A percentile compares a stretch with the other conserved stretches of the same genome.
phyloP scores from a whole-genome alignment of 2,797 vertebrate species.

The Aulostomus chinensis region DNA sequence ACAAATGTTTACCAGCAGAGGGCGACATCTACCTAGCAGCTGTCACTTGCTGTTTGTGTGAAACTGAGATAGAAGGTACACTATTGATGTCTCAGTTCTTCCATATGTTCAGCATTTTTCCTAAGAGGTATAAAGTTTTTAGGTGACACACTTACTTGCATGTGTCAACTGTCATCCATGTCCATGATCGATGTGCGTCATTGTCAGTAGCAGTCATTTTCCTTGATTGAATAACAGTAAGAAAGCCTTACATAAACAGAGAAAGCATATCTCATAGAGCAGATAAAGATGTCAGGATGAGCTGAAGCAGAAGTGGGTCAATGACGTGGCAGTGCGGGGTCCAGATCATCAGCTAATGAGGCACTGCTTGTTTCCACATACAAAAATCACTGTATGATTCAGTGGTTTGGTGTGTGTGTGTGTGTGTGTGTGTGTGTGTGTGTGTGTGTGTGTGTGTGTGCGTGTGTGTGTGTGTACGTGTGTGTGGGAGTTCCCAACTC shows the following conservation, averaged over 20 bases:
- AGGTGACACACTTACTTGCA: no score
- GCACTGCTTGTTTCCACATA: conserved; percentile 49
- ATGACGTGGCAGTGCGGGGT: no score
- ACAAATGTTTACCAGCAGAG: conserved; percentile 39
- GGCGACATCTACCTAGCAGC: conserved; percentile 15
- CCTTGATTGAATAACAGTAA: conserved; percentile 3
- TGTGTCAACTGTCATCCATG: neutral
- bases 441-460: conserved; percentile 18
- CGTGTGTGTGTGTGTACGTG: neutral
- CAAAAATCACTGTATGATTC: conserved; percentile 27
- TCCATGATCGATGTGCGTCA: no score
- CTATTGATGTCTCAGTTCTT: no score
- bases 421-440: conserved; percentile 2
- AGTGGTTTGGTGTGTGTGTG: neutral
- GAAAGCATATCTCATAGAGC: no score
- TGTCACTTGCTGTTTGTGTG: no score
- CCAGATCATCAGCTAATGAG: conserved; percentile 56
- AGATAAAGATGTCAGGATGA: conserved; percentile 33
- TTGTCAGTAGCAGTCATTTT: no score
- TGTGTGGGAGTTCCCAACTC: conserved; percentile 37
- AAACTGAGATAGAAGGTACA: no score
- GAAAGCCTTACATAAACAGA: neutral
- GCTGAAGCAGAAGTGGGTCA: conserved; percentile 41
- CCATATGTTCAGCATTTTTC: neutral
- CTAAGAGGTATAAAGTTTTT: neutral